Conservation (phyloP, 2,888 invertebrate genomes). For the Drosophila gaucha region DNA sequence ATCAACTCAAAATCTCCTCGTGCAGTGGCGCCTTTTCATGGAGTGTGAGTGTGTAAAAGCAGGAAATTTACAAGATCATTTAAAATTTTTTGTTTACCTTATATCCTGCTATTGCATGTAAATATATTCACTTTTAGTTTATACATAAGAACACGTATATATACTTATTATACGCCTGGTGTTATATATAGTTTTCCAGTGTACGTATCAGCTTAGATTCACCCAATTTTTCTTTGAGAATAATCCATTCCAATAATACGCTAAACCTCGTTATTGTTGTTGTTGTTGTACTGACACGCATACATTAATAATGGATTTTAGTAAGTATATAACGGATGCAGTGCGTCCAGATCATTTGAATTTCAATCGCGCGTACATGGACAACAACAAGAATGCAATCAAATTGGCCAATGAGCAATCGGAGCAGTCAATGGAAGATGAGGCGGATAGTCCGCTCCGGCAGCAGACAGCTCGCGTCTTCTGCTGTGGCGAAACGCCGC, state of each 20-base stretch:
- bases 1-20: constrained; percentile 27
- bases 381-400: constrained; percentile 62
- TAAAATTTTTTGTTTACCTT: constrained; percentile 18
- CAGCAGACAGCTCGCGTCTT: constrained; percentile 81
- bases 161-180: constrained; percentile 10
- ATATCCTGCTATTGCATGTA: constrained; percentile 44
- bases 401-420: constrained; percentile 58
- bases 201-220: constrained; percentile 71
- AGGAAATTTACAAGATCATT: constrained; percentile 9
- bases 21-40: constrained; percentile 80
- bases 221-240: constrained; percentile 21
- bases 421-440: constrained; percentile 83
- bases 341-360: constrained; percentile 64
- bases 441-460: constrained; percentile 83
- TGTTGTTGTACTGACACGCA: constrained; percentile 62
- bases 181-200: constrained; percentile 57
- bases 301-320: constrained; percentile 57
- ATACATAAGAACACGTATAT: constrained; percentile 16
- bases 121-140: constrained; percentile 17
- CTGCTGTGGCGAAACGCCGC: constrained; percentile 81
- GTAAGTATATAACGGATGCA: constrained; percentile 83
- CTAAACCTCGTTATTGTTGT: constrained; percentile 45
- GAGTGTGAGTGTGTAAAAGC: constrained; percentile 76
- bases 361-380: constrained; percentile 86
- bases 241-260: constrained; percentile 13